Evolutionary conservation across 2,888 invertebrate species (phyloP).

Genomic region (Netelia fuscicornis): DNA sequence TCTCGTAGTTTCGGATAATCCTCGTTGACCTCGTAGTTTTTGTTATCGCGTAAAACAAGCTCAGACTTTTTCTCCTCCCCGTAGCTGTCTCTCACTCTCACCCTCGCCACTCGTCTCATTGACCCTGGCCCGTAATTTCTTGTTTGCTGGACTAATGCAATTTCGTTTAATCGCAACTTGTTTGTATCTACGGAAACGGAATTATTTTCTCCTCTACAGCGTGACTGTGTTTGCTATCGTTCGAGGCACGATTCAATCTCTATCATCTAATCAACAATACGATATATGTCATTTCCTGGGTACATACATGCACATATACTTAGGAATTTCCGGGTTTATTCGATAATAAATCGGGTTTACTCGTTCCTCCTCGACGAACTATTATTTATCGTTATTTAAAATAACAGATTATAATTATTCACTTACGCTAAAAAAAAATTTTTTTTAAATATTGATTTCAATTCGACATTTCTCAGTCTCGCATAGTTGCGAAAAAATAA

Average conservation of each 20-base stretch:
- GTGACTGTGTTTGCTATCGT: constrained; percentile 44
- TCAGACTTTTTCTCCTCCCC: neutral
- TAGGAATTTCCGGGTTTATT: neutral
- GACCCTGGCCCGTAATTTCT: constrained; percentile 49
- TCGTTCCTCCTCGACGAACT: too few relatives aligned
- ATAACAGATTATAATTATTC: too few relatives aligned
- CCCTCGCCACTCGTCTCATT: neutral
- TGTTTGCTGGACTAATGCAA: constrained; percentile 67
- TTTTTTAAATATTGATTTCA: too few relatives aligned
- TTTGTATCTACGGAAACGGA: constrained; percentile 62
- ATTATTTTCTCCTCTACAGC: constrained; percentile 61
- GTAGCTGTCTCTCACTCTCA: neutral
- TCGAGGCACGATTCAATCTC: constrained; percentile 65
- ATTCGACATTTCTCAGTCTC: too few relatives aligned
- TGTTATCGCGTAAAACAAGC: neutral
- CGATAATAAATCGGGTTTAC: too few relatives aligned
- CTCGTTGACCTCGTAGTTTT: neutral
- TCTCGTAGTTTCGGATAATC: neutral
- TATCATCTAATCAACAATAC: constrained; percentile 65
- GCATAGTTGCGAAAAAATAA: too few relatives aligned
- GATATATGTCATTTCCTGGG: constrained; percentile 1
- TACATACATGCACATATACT: neutral
- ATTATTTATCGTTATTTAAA: too few relatives aligned
- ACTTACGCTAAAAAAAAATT: too few relatives aligned
- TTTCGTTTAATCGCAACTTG: constrained; percentile 67